phyloP scores from a whole-genome alignment of 2,113 vertebrate species.

The Falco punctatus region DNA sequence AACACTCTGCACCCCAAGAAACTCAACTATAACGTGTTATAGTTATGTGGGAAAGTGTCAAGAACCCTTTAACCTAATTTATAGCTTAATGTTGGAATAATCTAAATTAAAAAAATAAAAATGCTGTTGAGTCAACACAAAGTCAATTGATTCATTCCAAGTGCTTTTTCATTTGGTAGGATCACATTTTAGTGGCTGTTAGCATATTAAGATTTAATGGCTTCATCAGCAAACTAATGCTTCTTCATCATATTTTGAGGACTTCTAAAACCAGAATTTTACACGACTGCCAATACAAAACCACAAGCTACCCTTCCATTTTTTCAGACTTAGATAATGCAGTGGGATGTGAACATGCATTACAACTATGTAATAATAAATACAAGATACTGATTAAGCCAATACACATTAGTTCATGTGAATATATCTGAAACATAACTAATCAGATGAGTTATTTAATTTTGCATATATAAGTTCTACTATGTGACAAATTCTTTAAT shows the following conservation, averaged over 20 bases:
- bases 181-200: neutral
- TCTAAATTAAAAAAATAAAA: neutral
- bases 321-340: neutral
- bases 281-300: neutral
- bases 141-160: slow-evolving; percentile 16
- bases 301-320: neutral
- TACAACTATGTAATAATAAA: neutral
- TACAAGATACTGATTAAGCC: neutral
- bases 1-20: neutral
- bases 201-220: slow-evolving; percentile 4
- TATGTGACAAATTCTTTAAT: neutral
- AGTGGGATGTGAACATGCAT: neutral
- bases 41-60: neutral
- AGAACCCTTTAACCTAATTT: neutral
- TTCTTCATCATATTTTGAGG: neutral
- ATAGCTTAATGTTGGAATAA: neutral
- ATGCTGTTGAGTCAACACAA: neutral
- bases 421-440: neutral
- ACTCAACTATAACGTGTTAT: neutral
- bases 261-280: slow-evolving; percentile 11
- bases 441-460: neutral
- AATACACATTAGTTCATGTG: neutral
- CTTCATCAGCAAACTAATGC: neutral
- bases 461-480: neutral
- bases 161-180: neutral